Conservation (phyloP, 2,888 invertebrate genomes). For the Philereme transversata region DNA sequence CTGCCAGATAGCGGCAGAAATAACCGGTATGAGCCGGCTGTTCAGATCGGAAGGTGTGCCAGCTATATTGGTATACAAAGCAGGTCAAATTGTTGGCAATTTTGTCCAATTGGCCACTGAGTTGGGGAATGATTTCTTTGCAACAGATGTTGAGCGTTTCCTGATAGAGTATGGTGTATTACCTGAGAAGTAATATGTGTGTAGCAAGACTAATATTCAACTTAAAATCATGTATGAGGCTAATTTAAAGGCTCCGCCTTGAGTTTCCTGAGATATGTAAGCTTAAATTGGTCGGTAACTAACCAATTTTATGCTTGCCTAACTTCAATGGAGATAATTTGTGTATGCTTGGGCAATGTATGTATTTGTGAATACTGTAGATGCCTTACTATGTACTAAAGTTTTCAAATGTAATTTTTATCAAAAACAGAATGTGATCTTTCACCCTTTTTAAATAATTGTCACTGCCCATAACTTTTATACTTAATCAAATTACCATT, state of each 20-base stretch:
- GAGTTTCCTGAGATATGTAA: neutral
- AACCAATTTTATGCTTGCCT: too few relatives aligned
- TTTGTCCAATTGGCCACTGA: slow-evolving; percentile 94
- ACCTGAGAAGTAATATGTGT: slow-evolving; percentile 84
- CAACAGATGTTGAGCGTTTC: slow-evolving; percentile 95
- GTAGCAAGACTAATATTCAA: slow-evolving; percentile 10
- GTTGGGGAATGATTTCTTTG: slow-evolving; percentile 95
- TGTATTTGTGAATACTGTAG: slow-evolving; percentile 29
- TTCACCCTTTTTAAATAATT: too few relatives aligned
- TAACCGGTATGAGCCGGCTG: slow-evolving; percentile 93
- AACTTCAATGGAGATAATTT: neutral
- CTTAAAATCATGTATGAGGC: slow-evolving; percentile 11
- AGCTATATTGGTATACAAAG: slow-evolving; percentile 95
- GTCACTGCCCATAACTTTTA: too few relatives aligned
- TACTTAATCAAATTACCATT: too few relatives aligned
- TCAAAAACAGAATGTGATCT: neutral
- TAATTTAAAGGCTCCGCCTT: neutral
- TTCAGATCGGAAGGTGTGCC: slow-evolving; percentile 95
- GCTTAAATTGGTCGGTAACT: too few relatives aligned
- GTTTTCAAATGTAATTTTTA: slow-evolving; percentile 7
- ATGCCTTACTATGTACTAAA: slow-evolving; percentile 23
- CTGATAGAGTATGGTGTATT: slow-evolving; percentile 93
- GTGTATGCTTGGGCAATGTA: slow-evolving; percentile 29
- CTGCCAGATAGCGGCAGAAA: slow-evolving; percentile 91
- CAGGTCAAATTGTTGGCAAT: slow-evolving; percentile 95